These are phyloP conservation scores for Pterocles burchelli DNA, from an alignment of 2,113 vertebrate genomes.

Conservation along the genomic window DNA sequence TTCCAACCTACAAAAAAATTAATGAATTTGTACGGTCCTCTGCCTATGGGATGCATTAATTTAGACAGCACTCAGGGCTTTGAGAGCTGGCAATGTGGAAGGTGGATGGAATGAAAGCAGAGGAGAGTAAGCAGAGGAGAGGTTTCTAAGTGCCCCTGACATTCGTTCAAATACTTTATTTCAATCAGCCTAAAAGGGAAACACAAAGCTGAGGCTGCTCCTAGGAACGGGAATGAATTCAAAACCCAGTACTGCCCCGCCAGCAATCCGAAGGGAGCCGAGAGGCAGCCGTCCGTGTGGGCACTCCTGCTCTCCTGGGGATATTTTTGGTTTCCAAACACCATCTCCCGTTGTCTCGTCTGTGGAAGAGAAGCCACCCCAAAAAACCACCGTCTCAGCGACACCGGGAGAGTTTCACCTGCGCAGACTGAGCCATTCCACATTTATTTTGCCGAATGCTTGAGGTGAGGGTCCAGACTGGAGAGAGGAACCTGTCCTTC, in stretches of 20 bases:
- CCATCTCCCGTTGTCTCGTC: background rate
- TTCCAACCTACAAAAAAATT: constrained; percentile 37
- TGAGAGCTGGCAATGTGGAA: constrained; percentile 42
- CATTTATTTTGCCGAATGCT: background rate
- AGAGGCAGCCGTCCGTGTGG: background rate
- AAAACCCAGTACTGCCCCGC: constrained; percentile 45
- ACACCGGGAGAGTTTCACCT: background rate
- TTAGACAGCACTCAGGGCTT: constrained; percentile 53
- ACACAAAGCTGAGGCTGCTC: constrained; percentile 59
- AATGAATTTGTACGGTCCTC: constrained; percentile 47
- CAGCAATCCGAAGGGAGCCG: constrained; percentile 20
- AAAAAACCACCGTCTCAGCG: background rate
- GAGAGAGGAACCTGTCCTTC: background rate
- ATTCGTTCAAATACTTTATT: constrained; percentile 73
- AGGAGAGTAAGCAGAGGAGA: constrained; percentile 58
- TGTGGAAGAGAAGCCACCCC: background rate
- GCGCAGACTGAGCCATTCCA: background rate
- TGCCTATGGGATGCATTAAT: constrained; percentile 64
- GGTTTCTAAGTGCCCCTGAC: constrained; percentile 70
- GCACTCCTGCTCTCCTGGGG: background rate
- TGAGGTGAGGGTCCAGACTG: too few species aligned
- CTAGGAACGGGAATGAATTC: constrained; percentile 46
- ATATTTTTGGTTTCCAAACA: background rate
- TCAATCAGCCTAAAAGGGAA: constrained; percentile 72
- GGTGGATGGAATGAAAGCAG: constrained; percentile 46